These are phyloP conservation scores for Seira ritae DNA, from an alignment of 2,888 invertebrate genomes.

Conservation along the genomic window DNA sequence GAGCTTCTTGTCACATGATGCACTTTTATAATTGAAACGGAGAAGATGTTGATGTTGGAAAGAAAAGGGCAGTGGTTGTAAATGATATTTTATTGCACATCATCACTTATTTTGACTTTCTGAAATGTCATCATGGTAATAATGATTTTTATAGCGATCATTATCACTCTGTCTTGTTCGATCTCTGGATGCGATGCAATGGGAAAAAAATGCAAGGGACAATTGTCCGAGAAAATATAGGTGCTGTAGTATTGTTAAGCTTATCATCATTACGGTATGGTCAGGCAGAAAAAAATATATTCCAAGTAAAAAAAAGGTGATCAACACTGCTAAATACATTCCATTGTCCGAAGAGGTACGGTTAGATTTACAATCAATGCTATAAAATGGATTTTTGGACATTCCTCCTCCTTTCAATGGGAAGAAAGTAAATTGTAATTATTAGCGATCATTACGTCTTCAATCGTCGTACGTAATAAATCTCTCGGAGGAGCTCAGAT, in stretches of 20 bases:
- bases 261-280: slow-evolving; percentile 36
- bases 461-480: slow-evolving; percentile 45
- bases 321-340: slow-evolving; percentile 55
- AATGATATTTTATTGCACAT: slow-evolving; percentile 49
- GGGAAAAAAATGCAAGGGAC: slow-evolving; percentile 43
- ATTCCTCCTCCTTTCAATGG: slow-evolving; percentile 27
- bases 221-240: slow-evolving; percentile 32
- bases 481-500: neutral
- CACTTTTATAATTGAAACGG: slow-evolving; percentile 13
- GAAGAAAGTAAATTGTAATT: slow-evolving; percentile 41
- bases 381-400: slow-evolving; percentile 45
- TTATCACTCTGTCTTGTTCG: too few species aligned
- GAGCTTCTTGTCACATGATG: slow-evolving; percentile 6
- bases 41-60: neutral
- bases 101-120: slow-evolving; percentile 63
- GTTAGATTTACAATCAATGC: slow-evolving; percentile 56
- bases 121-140: slow-evolving; percentile 61
- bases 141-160: slow-evolving; percentile 50
- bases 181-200: slow-evolving; percentile 40
- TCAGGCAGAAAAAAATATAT: slow-evolving; percentile 21
- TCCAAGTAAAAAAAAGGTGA: slow-evolving; percentile 51
- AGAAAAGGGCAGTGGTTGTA: slow-evolving; percentile 8
- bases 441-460: slow-evolving; percentile 42
- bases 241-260: slow-evolving; percentile 30
- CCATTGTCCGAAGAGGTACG: slow-evolving; percentile 44